Base-by-base conservation (phyloP, 2,113 vertebrate genomes). In the Formicarius rufipectus region DNA sequence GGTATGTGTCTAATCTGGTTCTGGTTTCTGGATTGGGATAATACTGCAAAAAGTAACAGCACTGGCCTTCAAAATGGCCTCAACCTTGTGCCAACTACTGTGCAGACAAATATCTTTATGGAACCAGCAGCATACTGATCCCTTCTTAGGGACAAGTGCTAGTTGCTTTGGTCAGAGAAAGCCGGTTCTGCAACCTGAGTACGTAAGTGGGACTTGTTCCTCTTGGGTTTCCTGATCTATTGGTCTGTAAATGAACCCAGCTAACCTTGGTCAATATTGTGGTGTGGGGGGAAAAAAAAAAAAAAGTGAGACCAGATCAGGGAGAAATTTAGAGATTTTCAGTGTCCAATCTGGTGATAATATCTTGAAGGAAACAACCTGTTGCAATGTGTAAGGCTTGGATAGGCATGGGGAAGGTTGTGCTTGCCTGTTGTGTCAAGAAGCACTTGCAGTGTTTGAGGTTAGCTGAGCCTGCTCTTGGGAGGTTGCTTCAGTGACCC, bases 1-100 rank as follows among this genome's bases (percentile, higher is more conserved):
- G 42, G 15, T 35, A 0, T 8, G 7, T 0, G 0, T n/a, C 42
- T 89, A 11, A 18, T 68, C 9, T 45, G 24, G 5, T 72, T 58
- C 73, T 63, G 35, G 6, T 19, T 76, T 87, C 30, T 72, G 74
- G 23, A 12, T 14, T 86, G 16, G 52, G 16, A 6, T 79, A 42
- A 47, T 7, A 20, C 10, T 64, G 30, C 33, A 24, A 50, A 64
- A 71, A 81, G 22, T 28, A 31, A 37, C 72, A 82, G 49, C 39
- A 4, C 7, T 44, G 33, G 23, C 55, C 45, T 92, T 84, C 63
- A 66, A 31, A 92, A 73, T 49, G 45, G 45, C 45, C 67, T 86
- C 60, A 67, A 18, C 44, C 25, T 86, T 25, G 7, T 60, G 62
- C 23, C 37, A 60, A 44, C 39, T 44, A 20, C 12, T 2, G 12